Conservation (phyloP, 1,140 invertebrate species). For the Tetramorium alpestre region DNA sequence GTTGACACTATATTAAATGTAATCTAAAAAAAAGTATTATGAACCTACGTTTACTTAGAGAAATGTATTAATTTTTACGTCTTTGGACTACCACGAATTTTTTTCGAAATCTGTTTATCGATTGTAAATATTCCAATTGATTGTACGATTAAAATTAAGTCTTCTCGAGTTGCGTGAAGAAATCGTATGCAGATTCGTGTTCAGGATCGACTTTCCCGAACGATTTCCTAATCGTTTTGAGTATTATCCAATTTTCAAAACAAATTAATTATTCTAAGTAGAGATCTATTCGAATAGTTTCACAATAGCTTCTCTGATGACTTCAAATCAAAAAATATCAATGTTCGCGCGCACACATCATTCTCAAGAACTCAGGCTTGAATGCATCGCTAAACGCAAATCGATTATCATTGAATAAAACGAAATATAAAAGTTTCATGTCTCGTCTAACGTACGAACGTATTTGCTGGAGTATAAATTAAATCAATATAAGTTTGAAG, state of each 20-base stretch:
- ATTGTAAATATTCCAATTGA: too few relatives aligned
- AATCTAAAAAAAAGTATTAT: too few relatives aligned
- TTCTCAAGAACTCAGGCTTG: conserved; percentile 1
- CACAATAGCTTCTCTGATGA: background rate
- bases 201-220: background rate
- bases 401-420: conserved; percentile 27
- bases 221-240: background rate
- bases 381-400: background rate
- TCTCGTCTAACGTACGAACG: background rate
- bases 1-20: too few relatives aligned
- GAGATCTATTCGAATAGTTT: background rate
- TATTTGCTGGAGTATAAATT: conserved; percentile 42
- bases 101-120: background rate
- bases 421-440: background rate
- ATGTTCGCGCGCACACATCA: background rate
- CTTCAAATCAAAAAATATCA: background rate
- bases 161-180: background rate
- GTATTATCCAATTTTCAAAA: background rate
- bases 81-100: background rate
- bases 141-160: background rate
- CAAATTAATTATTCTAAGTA: background rate
- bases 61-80: background rate
- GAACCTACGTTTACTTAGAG: too few relatives aligned
- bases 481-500: too few relatives aligned
- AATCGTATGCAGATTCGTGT: background rate